Percentiles rank a stretch among this genome's conserved stretches.
phyloP scores from a whole-genome alignment of 1,140 invertebrate genomes.

The Leptinotarsa undecemlineata region DNA sequence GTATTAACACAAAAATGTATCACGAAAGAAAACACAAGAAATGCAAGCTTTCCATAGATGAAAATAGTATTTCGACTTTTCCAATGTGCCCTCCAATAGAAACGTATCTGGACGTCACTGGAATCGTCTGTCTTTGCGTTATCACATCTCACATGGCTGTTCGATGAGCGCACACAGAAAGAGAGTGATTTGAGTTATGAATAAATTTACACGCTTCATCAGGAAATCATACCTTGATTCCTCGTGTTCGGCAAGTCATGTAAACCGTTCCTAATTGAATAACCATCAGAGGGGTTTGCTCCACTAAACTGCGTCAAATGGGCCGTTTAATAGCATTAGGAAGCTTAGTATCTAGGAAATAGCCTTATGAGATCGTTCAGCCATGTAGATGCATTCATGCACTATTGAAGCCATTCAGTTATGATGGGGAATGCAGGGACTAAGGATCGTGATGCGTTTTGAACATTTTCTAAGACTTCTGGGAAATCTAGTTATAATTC shows the following conservation, averaged over 20 bases:
- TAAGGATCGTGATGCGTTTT: too few relatives aligned
- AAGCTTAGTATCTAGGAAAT: conserved; percentile 2
- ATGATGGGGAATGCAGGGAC: neutral
- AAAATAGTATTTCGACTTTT: too few relatives aligned
- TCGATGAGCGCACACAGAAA: neutral
- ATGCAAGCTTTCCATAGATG: too few relatives aligned
- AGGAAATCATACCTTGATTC: conserved; percentile 16
- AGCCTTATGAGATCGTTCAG: neutral
- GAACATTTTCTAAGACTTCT: too few relatives aligned
- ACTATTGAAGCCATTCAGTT: neutral
- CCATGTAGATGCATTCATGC: neutral
- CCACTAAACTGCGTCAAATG: conserved; percentile 6
- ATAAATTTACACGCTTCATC: conserved; percentile 14
- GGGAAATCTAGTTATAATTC: too few relatives aligned
- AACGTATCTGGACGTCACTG: too few relatives aligned
- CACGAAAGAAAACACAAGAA: too few relatives aligned
- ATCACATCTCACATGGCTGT: neutral
- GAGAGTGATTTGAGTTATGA: conserved; percentile 1
- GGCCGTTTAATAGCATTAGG: conserved; percentile 13
- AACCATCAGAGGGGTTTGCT: conserved; percentile 8
- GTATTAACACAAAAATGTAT: too few relatives aligned
- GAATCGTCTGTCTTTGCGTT: too few relatives aligned
- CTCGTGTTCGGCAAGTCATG: neutral
- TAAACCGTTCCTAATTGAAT: conserved; percentile 17
- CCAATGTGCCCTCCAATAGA: too few relatives aligned